Conservation (phyloP, 2,797 vertebrate species). For the Huso huso region DNA sequence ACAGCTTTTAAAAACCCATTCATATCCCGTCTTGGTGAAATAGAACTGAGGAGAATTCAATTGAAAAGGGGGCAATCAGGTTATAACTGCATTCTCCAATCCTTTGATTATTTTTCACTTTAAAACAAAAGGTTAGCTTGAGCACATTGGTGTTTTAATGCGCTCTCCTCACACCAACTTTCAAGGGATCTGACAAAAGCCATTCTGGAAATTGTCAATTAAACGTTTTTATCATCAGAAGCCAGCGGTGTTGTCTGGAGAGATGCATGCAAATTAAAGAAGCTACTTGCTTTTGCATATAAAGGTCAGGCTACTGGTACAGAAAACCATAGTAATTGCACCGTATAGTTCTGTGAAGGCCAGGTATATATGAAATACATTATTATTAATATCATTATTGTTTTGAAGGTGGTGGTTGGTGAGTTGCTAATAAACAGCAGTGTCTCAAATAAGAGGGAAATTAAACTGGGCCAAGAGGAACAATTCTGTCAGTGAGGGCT, state of each 20-base stretch:
- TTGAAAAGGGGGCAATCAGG: not conserved
- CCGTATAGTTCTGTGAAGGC: too few relatives aligned
- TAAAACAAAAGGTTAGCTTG: slow-evolving; percentile 1
- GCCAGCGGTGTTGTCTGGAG: not conserved
- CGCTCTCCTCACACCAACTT: not conserved
- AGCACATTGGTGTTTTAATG: not conserved
- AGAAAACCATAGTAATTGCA: not conserved
- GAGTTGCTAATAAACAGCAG: too few relatives aligned
- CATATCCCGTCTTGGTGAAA: too few relatives aligned
- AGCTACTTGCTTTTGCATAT: not conserved
- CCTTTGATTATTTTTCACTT: not conserved
- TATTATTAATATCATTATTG: too few relatives aligned
- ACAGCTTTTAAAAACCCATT: too few relatives aligned
- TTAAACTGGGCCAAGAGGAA: too few relatives aligned
- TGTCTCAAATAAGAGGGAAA: too few relatives aligned
- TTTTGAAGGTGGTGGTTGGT: too few relatives aligned
- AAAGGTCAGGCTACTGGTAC: not conserved
- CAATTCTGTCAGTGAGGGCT: too few relatives aligned
- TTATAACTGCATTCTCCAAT: not conserved
- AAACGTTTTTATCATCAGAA: not conserved
- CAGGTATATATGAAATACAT: too few relatives aligned
- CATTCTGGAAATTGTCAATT: slow-evolving; percentile 1
- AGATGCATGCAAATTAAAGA: not conserved
- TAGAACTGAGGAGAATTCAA: too few relatives aligned
- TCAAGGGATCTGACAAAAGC: not conserved